A percentile compares a stretch with the other conserved stretches of the same genome.
These are phyloP conservation scores for Esox lucius DNA, from an alignment of 2,797 vertebrate genomes.

Conservation along the genomic window DNA sequence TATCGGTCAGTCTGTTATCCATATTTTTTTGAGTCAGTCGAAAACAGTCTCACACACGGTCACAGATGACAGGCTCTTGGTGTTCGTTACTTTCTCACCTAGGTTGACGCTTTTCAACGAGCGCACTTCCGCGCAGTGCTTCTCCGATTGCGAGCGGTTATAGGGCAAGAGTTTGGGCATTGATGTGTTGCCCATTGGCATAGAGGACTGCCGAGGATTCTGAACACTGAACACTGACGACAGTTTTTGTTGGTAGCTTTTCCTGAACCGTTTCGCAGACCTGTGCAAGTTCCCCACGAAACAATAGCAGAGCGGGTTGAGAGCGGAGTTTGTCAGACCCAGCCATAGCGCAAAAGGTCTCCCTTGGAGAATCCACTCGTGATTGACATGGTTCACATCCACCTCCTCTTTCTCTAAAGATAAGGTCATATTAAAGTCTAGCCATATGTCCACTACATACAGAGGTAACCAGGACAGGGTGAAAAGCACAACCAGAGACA, in stretches of 20 bases:
- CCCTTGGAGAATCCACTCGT: slow-evolving; percentile 64
- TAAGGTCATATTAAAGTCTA: slow-evolving; percentile 65
- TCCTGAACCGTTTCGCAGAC: slow-evolving; percentile 61
- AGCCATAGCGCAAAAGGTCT: slow-evolving; percentile 72
- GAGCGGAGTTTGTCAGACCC: slow-evolving; percentile 72
- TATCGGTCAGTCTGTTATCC: no score
- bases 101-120: slow-evolving; percentile 22
- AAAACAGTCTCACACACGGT: slow-evolving; percentile 59
- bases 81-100: slow-evolving; percentile 35
- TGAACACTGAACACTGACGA: slow-evolving; percentile 54
- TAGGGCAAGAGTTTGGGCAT: slow-evolving; percentile 27
- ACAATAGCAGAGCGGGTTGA: slow-evolving; percentile 73
- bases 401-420: slow-evolving; percentile 31
- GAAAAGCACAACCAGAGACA: slow-evolving; percentile 69
- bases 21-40: slow-evolving; percentile 22
- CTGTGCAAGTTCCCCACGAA: slow-evolving; percentile 69
- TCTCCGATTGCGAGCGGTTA: slow-evolving; percentile 30
- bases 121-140: slow-evolving; percentile 16
- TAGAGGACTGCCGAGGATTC: slow-evolving; percentile 37
- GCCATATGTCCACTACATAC: slow-evolving; percentile 69
- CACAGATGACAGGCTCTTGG: slow-evolving; percentile 44
- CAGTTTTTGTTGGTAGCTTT: slow-evolving; percentile 64
- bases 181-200: slow-evolving; percentile 21
- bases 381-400: slow-evolving; percentile 39
- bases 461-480: slow-evolving; percentile 71